Conservation (phyloP, 2,797 vertebrate species). For the Notolabrus celidotus region DNA sequence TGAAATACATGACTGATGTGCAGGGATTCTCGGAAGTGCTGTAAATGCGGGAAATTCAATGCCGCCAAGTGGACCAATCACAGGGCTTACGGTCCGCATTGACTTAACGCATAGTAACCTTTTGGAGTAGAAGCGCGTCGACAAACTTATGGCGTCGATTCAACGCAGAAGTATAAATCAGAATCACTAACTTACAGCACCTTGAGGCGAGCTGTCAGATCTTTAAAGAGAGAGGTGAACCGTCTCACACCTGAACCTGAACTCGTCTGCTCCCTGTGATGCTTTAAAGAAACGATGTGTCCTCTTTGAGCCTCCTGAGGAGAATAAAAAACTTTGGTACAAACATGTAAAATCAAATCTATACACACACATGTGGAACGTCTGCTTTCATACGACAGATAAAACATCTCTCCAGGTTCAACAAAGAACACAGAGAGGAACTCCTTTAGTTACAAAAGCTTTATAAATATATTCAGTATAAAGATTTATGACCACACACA, state of each 20-base stretch:
- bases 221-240: background rate
- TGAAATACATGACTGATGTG: no score
- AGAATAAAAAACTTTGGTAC: constrained; percentile 38
- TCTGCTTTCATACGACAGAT: constrained; percentile 32
- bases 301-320: constrained; percentile 5
- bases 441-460: constrained; percentile 56
- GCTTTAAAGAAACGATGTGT: constrained; percentile 16
- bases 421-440: constrained; percentile 18
- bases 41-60: no score
- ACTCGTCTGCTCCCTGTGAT: constrained; percentile 3
- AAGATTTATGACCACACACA: constrained; percentile 55
- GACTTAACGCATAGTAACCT: no score
- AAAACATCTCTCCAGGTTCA: constrained; percentile 19
- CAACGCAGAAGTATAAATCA: no score
- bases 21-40: no score
- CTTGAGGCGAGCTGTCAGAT: constrained; percentile 38
- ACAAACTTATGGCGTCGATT: no score
- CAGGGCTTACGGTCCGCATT: no score
- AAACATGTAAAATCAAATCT: constrained; percentile 14
- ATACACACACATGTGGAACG: constrained; percentile 35
- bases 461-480: constrained; percentile 72
- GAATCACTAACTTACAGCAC: no score
- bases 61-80: no score
- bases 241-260: no score
- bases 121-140: no score